Base-by-base conservation (phyloP, 2,797 vertebrate species). In the Mormyrus hasselquistii region DNA sequence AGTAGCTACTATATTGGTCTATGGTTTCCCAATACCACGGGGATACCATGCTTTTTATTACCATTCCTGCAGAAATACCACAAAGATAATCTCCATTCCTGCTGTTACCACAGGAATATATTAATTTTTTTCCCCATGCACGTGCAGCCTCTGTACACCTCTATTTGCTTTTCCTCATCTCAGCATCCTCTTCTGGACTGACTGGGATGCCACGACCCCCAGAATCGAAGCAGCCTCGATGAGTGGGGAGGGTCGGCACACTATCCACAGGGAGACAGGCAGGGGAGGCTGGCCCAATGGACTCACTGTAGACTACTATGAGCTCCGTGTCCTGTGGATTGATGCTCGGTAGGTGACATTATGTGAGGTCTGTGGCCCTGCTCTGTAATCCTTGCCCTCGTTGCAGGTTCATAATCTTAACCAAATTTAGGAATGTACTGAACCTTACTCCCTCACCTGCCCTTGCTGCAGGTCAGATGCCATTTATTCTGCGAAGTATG, bases 141-240 rank as follows among this genome's bases (percentile, higher is more conserved):
- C 25, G 29, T 69, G 62, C 65, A 73, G 65, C 29, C 65, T 5
- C 29, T 73, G 29, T 38, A 79, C 38, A 44, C 73, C 73, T 79
- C 73, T 86, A 2, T 34, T 41, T 12, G 34, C 22, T 16, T 85
- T 22, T 62, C 7, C 53, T 83, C 3, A 86, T 79, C 41, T 29
- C 91, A 99, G 98, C 86, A 99, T 99, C 92, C 95, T 99, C 1
- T 99, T 99, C 93, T 99, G 98, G 98, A 99, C 98, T 0, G 98
- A 99, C 93, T 99, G 98, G 98, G 98, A 99, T 0, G 98, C 98
- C 87, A 98, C 96, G 91, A 93, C 97, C 89, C 98, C 98, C 87
- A 96, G 98, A 90, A 99, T 99, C 0, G 98, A 99, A 93, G 98
- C 98, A 0, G 97, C 98, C 0, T 99, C 98, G 87, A 99, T 99